These are phyloP conservation scores for Mizuhopecten yessoensis DNA, from an alignment of 1,140 invertebrate species.

Conservation along the genomic window DNA sequence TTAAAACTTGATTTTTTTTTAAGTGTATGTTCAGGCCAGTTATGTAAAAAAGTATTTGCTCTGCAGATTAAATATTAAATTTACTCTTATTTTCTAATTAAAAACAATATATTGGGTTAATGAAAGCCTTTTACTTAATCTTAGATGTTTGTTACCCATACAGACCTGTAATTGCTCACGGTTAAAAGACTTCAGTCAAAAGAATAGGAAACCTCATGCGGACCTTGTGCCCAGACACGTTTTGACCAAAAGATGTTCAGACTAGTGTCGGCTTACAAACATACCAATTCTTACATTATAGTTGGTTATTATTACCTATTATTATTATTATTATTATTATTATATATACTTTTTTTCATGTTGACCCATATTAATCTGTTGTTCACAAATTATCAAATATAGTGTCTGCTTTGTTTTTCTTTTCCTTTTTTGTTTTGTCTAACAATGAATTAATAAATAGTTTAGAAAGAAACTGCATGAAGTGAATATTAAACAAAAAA, in stretches of 20 bases:
- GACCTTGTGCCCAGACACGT: not conserved
- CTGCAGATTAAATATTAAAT: not conserved
- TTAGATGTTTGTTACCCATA: not conserved
- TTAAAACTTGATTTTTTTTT: not conserved
- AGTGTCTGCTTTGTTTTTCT: conserved; percentile 38
- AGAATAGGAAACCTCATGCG: not conserved
- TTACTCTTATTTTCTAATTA: not conserved
- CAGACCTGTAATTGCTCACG: conserved; percentile 5
- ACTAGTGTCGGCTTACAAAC: conserved; percentile 32
- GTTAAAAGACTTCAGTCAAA: not conserved
- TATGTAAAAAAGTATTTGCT: not conserved
- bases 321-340: conserved; percentile 8
- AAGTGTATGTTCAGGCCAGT: conserved; percentile 13
- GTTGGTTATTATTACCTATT: conserved; percentile 12
- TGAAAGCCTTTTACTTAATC: not conserved
- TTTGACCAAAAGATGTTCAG: conserved; percentile 38
- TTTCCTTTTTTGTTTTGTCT: conserved; percentile 38
- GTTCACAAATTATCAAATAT: conserved; percentile 35
- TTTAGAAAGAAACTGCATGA: conserved; percentile 30
- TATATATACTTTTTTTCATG: conserved; percentile 15
- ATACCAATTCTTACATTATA: conserved; percentile 2
- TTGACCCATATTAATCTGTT: conserved; percentile 38
- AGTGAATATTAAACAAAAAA: conserved; percentile 34
- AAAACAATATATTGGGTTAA: not conserved
- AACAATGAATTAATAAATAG: conserved; percentile 24